Conservation (phyloP, 2,797 vertebrate genomes). For the Molossus molossus region DNA sequence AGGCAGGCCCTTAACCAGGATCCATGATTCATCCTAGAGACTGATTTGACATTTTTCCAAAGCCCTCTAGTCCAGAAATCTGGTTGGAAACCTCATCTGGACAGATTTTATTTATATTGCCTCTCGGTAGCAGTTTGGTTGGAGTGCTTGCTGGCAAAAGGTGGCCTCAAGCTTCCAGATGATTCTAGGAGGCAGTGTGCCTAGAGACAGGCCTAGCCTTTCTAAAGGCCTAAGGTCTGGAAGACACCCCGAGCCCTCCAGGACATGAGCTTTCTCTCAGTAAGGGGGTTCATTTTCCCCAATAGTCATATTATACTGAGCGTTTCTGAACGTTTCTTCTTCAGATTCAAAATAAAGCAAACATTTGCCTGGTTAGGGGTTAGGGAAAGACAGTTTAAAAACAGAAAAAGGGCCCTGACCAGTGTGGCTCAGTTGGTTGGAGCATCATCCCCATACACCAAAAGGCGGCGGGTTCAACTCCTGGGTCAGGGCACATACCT, state of each 20-base stretch:
- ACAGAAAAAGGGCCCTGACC: neutral
- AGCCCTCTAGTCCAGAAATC: conserved; percentile 49
- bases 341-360: conserved; percentile 65
- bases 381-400: neutral
- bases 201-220: neutral
- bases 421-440: neutral
- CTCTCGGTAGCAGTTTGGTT: conserved; percentile 50
- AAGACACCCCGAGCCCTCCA: neutral
- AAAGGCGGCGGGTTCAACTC: neutral
- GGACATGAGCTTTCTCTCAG: neutral
- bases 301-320: neutral
- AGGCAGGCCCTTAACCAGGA: neutral
- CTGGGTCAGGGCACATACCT: neutral
- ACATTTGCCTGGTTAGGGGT: neutral
- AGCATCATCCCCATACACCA: neutral
- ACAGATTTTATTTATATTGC: conserved; percentile 65
- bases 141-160: conserved; percentile 55
- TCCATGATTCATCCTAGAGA: conserved; percentile 22
- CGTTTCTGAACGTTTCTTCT: conserved; percentile 29
- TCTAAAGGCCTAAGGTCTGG: neutral
- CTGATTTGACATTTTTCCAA: conserved; percentile 66
- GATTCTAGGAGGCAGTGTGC: conserved; percentile 46
- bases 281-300: neutral
- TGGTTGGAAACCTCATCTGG: conserved; percentile 60
- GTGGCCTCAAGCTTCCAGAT: conserved; percentile 40